phyloP scores from a whole-genome alignment of 2,888 invertebrate genomes.

The Pherbina coryleti region DNA sequence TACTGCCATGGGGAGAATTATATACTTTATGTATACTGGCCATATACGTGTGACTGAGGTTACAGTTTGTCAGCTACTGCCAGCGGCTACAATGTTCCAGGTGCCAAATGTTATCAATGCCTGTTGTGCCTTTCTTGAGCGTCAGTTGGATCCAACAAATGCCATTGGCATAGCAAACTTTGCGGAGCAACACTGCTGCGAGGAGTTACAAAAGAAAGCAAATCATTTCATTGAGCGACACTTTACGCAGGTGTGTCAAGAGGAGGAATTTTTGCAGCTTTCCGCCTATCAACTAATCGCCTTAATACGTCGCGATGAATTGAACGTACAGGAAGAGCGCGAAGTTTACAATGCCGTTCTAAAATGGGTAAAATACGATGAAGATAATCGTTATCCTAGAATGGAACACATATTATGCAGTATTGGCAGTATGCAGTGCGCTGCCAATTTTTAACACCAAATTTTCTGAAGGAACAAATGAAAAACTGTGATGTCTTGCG shows the following conservation, averaged over 20 bases:
- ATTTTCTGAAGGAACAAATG: slow-evolving; percentile 91
- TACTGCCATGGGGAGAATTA: slow-evolving; percentile 86
- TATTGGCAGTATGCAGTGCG: slow-evolving; percentile 89
- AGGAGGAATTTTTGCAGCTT: slow-evolving; percentile 91
- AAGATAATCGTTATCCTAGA: slow-evolving; percentile 84
- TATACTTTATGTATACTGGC: slow-evolving; percentile 94
- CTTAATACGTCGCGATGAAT: slow-evolving; percentile 88
- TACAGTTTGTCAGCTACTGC: slow-evolving; percentile 91
- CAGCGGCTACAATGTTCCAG: slow-evolving; percentile 96
- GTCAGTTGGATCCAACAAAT: slow-evolving; percentile 92
- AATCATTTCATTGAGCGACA: slow-evolving; percentile 89
- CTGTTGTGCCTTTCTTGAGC: slow-evolving; percentile 92
- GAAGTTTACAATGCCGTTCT: slow-evolving; percentile 93
- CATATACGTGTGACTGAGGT: slow-evolving; percentile 90
- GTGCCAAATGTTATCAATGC: slow-evolving; percentile 90
- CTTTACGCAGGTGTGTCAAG: slow-evolving; percentile 89
- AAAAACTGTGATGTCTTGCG: slow-evolving; percentile 88
- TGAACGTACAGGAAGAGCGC: slow-evolving; percentile 91
- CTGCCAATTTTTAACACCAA: slow-evolving; percentile 92
- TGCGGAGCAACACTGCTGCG: slow-evolving; percentile 92
- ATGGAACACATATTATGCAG: slow-evolving; percentile 92
- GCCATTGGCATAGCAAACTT: slow-evolving; percentile 95
- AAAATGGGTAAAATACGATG: slow-evolving; percentile 91
- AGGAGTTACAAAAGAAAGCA: slow-evolving; percentile 83
- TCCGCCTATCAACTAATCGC: slow-evolving; percentile 84